phyloP scores from a whole-genome alignment of 2,888 invertebrate genomes.

The Nymphalis polychloros region DNA sequence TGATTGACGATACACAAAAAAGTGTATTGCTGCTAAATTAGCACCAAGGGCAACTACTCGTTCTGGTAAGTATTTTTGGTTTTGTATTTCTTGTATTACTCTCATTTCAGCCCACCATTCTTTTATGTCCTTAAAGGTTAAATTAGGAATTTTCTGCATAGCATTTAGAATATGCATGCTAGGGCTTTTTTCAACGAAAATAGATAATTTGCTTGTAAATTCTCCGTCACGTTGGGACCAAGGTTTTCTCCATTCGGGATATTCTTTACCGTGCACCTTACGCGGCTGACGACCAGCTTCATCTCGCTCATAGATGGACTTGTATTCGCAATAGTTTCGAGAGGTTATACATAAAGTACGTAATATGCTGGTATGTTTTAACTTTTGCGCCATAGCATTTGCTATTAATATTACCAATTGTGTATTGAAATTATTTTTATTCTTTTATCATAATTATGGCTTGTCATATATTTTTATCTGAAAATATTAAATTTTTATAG shows the following conservation, averaged over 20 bases:
- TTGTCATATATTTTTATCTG: too few relatives aligned
- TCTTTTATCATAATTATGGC: too few relatives aligned
- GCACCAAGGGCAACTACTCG: conserved; percentile 85
- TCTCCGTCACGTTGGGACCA: conserved; percentile 82
- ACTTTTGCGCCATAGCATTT: conserved; percentile 52
- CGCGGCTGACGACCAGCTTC: conserved; percentile 64
- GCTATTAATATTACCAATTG: background rate
- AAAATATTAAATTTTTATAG: too few relatives aligned
- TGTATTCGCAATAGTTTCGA: conserved; percentile 62
- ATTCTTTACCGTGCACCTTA: conserved; percentile 65
- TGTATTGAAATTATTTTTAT: background rate
- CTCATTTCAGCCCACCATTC: conserved; percentile 81
- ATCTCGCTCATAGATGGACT: conserved; percentile 64
- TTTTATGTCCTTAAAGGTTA: conserved; percentile 73
- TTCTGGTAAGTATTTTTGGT: conserved; percentile 83
- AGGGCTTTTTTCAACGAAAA: conserved; percentile 75
- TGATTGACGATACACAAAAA: conserved; percentile 88
- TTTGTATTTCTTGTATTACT: conserved; percentile 73
- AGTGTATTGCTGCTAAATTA: conserved; percentile 89
- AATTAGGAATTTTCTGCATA: conserved; percentile 78
- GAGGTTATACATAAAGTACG: conserved; percentile 41
- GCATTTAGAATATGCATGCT: conserved; percentile 63
- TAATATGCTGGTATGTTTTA: conserved; percentile 44
- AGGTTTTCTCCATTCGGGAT: conserved; percentile 83
- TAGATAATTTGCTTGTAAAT: conserved; percentile 81